Evolutionary conservation across 2,888 invertebrate genomes (phyloP), one percentile per base, ranked within the genome.

Genomic region (Glyphotaelius pellucidus): DNA sequence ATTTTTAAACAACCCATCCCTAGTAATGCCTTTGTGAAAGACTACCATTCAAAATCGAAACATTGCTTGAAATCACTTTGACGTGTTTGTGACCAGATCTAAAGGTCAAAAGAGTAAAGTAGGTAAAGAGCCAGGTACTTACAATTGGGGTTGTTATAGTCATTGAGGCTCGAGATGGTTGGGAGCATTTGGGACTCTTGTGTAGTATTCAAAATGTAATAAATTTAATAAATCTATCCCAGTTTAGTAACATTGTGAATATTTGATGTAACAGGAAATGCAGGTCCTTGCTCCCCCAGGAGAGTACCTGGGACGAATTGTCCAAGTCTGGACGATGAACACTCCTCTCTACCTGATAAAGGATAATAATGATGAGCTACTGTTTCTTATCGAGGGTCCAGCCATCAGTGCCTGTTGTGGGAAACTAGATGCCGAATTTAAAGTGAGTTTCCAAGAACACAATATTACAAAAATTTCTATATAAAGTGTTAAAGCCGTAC

Each of bases 351-450:
- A 97, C 95, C 96, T 96, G 25, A 97, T 98, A 86, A 96, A 97
- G 93, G 97, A 98, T 94, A 96, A 96, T 0, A 95, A 95, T 5
- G 97, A 97, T 25, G 96, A 97, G 92, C 95, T 97, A 38, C 94
- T 98, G 2, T 98, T 97, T 94, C 96, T 96, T 91, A 97, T 99
- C 87, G 97, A 98, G 94, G 98, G 98, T 0, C 98, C 98, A 7
- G 96, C 96, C n/a, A 96, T 96, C 92, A 97, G 96, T 94, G 96
- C 96, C 87, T 97, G 96, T 94, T 97, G 97, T 93, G 95, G 96
- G 91, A 96, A 96, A 94, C 96, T 96, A 90, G 97, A 97, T 94
- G 96, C 96, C 67, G 97, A 97, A 94, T 97, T 97, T 94, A 96
- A 96, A 95, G 97, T 97, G 95, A 88, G 47, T 15, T 52, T 67